A percentile compares a stretch with the other conserved stretches of the same genome.
Conservation (phyloP, 1,140 invertebrate species). For the Drosophila jambulina region DNA sequence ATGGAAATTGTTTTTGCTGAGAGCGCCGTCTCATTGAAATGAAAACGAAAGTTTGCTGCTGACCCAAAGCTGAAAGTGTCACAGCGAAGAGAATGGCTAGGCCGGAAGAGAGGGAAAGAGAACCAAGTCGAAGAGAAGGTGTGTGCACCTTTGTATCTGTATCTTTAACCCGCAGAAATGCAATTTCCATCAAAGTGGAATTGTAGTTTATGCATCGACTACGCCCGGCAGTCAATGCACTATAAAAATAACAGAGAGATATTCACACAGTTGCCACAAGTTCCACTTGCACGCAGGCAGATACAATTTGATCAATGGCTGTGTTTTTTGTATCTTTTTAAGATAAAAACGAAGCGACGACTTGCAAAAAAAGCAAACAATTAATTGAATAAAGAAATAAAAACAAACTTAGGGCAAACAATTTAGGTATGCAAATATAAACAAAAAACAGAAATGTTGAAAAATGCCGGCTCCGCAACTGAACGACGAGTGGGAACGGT, state of each 20-base stretch:
- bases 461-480: slow-evolving; percentile 60
- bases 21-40: slow-evolving; percentile 60
- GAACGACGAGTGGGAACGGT: slow-evolving; percentile 23
- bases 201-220: slow-evolving; percentile 21
- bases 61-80: slow-evolving; percentile 60
- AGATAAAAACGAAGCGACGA: not conserved
- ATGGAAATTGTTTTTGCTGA: slow-evolving; percentile 39
- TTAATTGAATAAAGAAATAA: slow-evolving; percentile 46
- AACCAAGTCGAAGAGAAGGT: slow-evolving; percentile 2
- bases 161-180: slow-evolving; percentile 9
- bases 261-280: not conserved
- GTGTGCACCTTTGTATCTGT: slow-evolving; percentile 8
- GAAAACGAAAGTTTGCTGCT: slow-evolving; percentile 67
- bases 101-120: slow-evolving; percentile 1
- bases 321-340: not conserved
- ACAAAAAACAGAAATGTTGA: slow-evolving; percentile 58
- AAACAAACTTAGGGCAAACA: slow-evolving; percentile 31
- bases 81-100: slow-evolving; percentile 41
- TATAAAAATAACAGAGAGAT: slow-evolving; percentile 32
- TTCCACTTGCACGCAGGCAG: not conserved
- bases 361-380: not conserved
- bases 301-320: not conserved
- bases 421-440: slow-evolving; percentile 43
- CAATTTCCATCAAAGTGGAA: slow-evolving; percentile 14
- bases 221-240: slow-evolving; percentile 59